Percentiles rank a stretch among this genome's conserved stretches.
phyloP scores from a whole-genome alignment of 2,888 invertebrate genomes.

The Campopleginae sp. region DNA sequence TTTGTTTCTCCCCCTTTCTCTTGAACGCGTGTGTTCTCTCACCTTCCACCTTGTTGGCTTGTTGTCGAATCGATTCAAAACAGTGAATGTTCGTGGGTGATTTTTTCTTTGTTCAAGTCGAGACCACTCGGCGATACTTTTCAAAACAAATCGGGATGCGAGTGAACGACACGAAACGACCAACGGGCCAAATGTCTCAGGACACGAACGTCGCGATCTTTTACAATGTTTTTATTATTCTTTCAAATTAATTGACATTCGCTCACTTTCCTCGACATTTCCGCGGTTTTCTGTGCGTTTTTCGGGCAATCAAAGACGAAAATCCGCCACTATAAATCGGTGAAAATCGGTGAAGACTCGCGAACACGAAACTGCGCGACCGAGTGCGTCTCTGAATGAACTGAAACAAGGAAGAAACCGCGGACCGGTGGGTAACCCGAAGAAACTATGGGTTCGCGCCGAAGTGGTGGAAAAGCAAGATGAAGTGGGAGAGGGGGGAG shows the following conservation, averaged over 20 bases:
- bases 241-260: not conserved
- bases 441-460: conserved; percentile 67
- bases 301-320: not conserved
- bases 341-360: conserved; percentile 20
- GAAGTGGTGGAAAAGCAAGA: conserved; percentile 69
- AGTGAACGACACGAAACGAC: not conserved
- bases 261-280: not conserved
- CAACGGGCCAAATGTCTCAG: not conserved
- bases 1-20: conserved; percentile 32
- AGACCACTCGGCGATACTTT: not conserved
- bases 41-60: not conserved
- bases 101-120: not conserved
- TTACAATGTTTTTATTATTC: not conserved
- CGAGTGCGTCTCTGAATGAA: conserved; percentile 77
- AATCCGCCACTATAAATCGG: conserved; percentile 14
- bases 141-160: not conserved
- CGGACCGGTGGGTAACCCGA: conserved; percentile 77
- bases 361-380: conserved; percentile 68
- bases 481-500: conserved; percentile 46
- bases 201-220: not conserved
- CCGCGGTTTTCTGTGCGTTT: not conserved
- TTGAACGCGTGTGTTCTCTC: conserved; percentile 4
- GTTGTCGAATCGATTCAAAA: not conserved
- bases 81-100: not conserved
- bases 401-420: conserved; percentile 81